Conservation (phyloP, 2,113 vertebrate species). For the Catharus bicknelli region DNA sequence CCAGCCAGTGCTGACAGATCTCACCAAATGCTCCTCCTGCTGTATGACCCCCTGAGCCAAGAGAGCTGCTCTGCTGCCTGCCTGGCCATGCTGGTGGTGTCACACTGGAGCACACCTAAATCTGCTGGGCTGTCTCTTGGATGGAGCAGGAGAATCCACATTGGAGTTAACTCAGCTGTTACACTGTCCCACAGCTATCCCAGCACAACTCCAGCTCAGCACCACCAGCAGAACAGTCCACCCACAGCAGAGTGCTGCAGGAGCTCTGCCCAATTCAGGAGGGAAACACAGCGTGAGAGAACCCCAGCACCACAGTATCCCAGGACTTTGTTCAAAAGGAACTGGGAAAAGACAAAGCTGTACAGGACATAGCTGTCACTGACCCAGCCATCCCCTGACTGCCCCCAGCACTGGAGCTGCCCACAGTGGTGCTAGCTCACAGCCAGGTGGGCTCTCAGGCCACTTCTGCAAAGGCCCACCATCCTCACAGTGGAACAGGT, state of each 20-base stretch:
- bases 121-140: not conserved
- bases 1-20: not conserved
- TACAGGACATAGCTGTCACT: not conserved
- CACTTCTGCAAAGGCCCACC: not conserved
- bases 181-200: not conserved
- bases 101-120: not conserved
- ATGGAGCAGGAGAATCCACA: not conserved
- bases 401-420: not conserved
- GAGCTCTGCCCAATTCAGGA: not conserved
- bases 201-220: not conserved
- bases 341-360: not conserved
- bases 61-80: not conserved
- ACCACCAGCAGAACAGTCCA: not conserved
- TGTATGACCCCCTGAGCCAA: not conserved
- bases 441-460: not conserved
- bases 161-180: fast-evolving
- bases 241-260: not conserved
- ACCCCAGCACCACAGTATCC: fast-evolving
- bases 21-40: not conserved
- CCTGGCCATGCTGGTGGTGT: not conserved
- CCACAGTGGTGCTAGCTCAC: not conserved
- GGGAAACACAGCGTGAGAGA: fast-evolving
- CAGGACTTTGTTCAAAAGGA: not conserved
- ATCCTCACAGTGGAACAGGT: not conserved
- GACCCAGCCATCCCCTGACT: not conserved